Percentiles rank a stretch among this genome's conserved stretches.
These are phyloP conservation scores for Sanderia malayensis DNA, from an alignment of 30 jellyfish, hydroid and myxozoan species.

Conservation along the genomic window DNA sequence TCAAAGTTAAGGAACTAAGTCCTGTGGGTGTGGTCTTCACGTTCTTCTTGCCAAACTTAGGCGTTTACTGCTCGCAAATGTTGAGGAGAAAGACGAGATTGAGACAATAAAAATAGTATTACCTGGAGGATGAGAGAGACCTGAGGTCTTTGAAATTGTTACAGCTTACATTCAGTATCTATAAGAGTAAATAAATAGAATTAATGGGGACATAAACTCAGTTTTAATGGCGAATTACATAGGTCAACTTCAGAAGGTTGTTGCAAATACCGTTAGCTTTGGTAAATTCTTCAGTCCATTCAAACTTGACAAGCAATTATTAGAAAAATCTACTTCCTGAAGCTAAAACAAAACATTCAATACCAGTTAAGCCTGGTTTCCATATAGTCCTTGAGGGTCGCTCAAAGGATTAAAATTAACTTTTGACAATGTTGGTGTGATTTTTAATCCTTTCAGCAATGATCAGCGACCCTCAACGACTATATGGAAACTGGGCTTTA, in stretches of 20 bases:
- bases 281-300: slow-evolving; percentile 45
- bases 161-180: background rate
- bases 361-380: too few relatives aligned
- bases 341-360: slow-evolving; percentile 10
- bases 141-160: background rate
- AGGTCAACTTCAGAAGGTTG: background rate
- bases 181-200: background rate
- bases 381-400: too few relatives aligned
- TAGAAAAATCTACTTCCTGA: slow-evolving; percentile 53
- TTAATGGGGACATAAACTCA: background rate
- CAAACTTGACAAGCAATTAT: slow-evolving; percentile 8
- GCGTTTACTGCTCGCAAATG: background rate
- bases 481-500: too few relatives aligned
- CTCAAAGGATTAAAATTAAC: too few relatives aligned
- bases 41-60: background rate
- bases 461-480: too few relatives aligned
- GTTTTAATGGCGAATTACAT: background rate
- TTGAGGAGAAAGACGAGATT: background rate
- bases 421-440: too few relatives aligned
- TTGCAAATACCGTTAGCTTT: slow-evolving; percentile 18
- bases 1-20: too few relatives aligned
- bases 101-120: background rate
- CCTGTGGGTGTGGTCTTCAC: background rate
- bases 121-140: background rate
- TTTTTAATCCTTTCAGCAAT: too few relatives aligned